Evolutionary conservation across 30 jellyfish, hydroid and myxozoan genomes (phyloP), one percentile per base, ranked within the genome.

Genomic region (Pelagia noctiluca): DNA sequence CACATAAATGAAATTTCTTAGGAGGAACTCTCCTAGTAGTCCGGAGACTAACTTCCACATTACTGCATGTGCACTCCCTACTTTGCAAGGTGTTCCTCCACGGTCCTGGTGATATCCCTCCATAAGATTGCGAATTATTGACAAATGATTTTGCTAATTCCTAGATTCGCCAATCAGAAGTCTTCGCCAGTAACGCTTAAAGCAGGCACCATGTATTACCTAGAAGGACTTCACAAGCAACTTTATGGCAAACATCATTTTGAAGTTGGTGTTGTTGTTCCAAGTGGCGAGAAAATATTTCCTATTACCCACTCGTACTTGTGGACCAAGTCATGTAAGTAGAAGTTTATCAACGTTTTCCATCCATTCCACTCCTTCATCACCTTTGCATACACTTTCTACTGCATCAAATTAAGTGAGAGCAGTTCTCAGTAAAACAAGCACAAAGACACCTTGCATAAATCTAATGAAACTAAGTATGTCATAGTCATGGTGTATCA

Each of bases 141-240:
- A 48, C 13, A 48, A 48, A 11, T 13, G 13, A 13, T n/a, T 11
- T n/a, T 48, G 13, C 21, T 60, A 10, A 5, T 60, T n/a, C 35
- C 72, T 63, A 86, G 96, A 72, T 93, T 18, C 65, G 82, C 90
- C 16, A 93, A 83, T 31, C 98, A 93, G 80, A 88, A 78, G 52
- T 93, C 98, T 28, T 33, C 75, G 29, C 79, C 88, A 5, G 48
- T 87, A 21, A 50, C 76, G 29, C 74, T 93, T 80, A 72, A 88
- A 42, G 67, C 73, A 33, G 97, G 73, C 3, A 78, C 87, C 63
- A 54, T 88, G 86, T 93, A 93, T 50, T 93, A 87, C 54, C 3
- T 93, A 48, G 89, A 81, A 88, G 98, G 92, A n/a, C 36, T 86
- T 22, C 98, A 93, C 74, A 93, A 93, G 69, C 79, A 73, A 34